Base-by-base conservation (phyloP, 1,140 invertebrate genomes). In the Cotesia vestalis region DNA sequence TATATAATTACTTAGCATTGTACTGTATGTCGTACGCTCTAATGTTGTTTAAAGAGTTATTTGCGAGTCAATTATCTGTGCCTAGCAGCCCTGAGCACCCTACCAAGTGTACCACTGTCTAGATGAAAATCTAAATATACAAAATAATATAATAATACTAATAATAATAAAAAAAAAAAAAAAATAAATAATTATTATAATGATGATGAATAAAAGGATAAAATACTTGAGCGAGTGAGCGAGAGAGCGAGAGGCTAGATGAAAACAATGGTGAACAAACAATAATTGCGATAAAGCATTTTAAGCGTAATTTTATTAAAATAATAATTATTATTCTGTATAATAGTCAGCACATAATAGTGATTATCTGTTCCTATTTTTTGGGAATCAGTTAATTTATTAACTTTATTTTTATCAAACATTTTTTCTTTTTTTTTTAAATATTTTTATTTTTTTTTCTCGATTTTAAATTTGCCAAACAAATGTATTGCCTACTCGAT, bases 41-140 rank as follows among this genome's bases (percentile, higher is more conserved):
- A 86, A 86, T 85, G 86, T 87, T 87, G 83, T 86, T 86, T 86
- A 83, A 87, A 84, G 83, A 86, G 84, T 86, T 85, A 87, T 87
- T 87, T 87, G 86, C 86, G 85, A 87, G 86, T 87, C 85, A 87
- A 87, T 87, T 87, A 87, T 86, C 84, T 87, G 86, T 87, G 86
- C 86, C 86, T 87, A 87, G 85, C 85, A 87, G 85, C 83, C 85
- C 85, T 86, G 84, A 85, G 85, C 85, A 87, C 85, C 83, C 81
- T 84, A 87, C 84, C 83, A 87, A 86, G 84, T 86, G 85, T 86
- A 87, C 83, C 83, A 86, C 79, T 83, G 80, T 86, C 85, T 83
- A 84, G 78, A 86, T 81, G 78, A 84, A 74, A 80, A 80, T 66
- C 63, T 66, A 83, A 80, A 77, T 78, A 80, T 78, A 81, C 83